Percentiles rank a stretch among this genome's conserved stretches.
Conservation (phyloP, 1,140 invertebrate species). For the Meloidogyne floridensis region DNA sequence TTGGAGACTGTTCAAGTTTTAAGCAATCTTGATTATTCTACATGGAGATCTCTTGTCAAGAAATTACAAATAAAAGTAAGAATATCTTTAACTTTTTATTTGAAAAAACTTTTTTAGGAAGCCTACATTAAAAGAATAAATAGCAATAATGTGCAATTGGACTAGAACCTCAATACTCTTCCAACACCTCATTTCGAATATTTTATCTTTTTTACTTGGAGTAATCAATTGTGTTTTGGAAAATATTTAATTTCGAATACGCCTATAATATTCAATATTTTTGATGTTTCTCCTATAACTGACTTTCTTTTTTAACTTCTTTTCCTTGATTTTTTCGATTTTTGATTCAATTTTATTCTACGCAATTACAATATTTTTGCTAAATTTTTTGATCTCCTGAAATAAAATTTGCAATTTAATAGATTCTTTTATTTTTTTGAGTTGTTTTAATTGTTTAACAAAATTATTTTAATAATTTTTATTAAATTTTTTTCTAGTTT, state of each 20-base stretch:
- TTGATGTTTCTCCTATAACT: not conserved
- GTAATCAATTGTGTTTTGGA: not conserved
- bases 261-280: not conserved
- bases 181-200: not conserved
- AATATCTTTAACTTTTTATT: not conserved
- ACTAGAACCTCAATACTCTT: not conserved
- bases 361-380: not conserved
- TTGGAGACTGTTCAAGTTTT: not conserved
- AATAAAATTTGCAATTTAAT: not conserved
- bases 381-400: not conserved
- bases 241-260: not conserved
- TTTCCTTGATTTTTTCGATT: not conserved
- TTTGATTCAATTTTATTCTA: not conserved
- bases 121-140: not conserved
- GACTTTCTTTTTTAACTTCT: not conserved
- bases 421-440: not conserved
- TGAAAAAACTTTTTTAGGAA: not conserved
- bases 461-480: not conserved
- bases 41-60: not conserved
- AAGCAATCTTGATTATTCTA: conserved; percentile 8
- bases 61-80: conserved; percentile 8
- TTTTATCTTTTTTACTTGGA: not conserved
- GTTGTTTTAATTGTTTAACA: not conserved
- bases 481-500: no score
- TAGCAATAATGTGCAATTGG: not conserved